Conservation (phyloP, 2,888 invertebrate species). For the Parnassius glacialis region DNA sequence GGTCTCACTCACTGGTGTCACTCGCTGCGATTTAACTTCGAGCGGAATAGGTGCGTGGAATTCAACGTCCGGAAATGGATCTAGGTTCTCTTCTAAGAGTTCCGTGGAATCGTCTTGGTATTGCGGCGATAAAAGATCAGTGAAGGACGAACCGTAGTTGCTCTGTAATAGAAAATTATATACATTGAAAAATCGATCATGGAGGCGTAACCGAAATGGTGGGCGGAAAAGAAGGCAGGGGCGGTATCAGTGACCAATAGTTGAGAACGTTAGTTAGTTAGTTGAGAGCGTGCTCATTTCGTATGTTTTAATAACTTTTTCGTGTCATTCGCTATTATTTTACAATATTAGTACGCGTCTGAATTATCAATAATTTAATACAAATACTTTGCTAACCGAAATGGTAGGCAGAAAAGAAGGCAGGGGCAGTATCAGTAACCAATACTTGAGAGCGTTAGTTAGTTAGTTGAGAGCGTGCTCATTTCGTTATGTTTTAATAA, state of each 20-base stretch:
- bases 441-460: too few relatives aligned
- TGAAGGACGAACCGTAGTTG: constrained; percentile 89
- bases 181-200: constrained; percentile 37
- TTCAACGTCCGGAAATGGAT: constrained; percentile 87
- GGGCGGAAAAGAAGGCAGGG: constrained; percentile 65
- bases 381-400: constrained; percentile 36
- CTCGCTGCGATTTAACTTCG: constrained; percentile 67
- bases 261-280: too few relatives aligned
- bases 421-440: constrained; percentile 64
- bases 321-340: constrained; percentile 36
- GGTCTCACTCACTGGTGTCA: constrained; percentile 68
- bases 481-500: constrained; percentile 37
- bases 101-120: constrained; percentile 87
- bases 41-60: constrained; percentile 71
- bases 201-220: constrained; percentile 64
- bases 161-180: constrained; percentile 80
- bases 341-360: too few relatives aligned
- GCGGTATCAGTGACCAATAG: constrained; percentile 63
- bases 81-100: constrained; percentile 86
- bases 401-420: constrained; percentile 62
- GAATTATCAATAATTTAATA: too few relatives aligned
- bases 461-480: too few relatives aligned
- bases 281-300: constrained; percentile 48
- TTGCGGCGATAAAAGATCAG: constrained; percentile 87
- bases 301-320: constrained; percentile 34